Conservation (phyloP, 2,797 vertebrate genomes). For the Arremon brunneinucha region DNA sequence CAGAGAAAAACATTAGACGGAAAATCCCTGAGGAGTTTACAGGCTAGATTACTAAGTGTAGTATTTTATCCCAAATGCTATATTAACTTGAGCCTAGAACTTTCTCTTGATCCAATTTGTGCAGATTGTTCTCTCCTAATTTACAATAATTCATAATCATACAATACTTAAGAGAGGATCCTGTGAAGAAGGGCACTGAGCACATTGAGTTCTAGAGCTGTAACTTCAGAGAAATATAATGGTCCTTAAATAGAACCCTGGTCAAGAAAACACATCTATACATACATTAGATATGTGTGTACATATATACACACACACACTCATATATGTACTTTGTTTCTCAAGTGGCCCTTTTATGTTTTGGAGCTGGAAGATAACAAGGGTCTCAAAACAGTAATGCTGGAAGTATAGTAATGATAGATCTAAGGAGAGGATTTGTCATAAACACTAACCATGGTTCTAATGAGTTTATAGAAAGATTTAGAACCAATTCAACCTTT, state of each 20-base stretch:
- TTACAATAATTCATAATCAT: not conserved
- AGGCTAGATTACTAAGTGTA: not conserved
- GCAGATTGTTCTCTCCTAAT: not conserved
- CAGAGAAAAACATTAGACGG: not conserved
- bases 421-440: not conserved
- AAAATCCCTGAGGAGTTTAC: not conserved
- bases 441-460: not conserved
- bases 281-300: not conserved
- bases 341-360: not conserved
- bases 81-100: not conserved
- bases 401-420: not conserved
- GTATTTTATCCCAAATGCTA: not conserved
- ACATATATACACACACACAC: rapidly evolving
- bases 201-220: not conserved
- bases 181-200: not conserved
- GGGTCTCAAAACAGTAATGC: not conserved
- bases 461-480: not conserved
- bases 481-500: not conserved
- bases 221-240: not conserved
- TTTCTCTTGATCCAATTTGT: not conserved
- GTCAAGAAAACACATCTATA: not conserved
- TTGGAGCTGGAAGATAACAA: not conserved
- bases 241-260: not conserved
- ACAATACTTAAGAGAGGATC: not conserved
- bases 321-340: not conserved